A percentile compares a stretch with the other conserved stretches of the same genome.
phyloP scores from a whole-genome alignment of 2,888 invertebrate species.

The Hartigia nigra region DNA sequence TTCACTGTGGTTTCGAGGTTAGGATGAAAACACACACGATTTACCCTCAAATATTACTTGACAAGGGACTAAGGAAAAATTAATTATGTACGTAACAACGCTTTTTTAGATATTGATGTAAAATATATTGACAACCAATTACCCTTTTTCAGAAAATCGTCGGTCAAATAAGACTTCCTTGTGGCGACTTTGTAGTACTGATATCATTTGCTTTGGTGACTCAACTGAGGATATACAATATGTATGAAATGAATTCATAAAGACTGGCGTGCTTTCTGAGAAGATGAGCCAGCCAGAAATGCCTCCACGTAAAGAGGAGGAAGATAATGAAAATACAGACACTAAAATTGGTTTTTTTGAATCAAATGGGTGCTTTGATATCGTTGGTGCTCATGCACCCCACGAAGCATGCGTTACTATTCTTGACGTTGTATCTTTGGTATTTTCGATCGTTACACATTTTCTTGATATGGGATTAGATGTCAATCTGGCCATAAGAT shows the following conservation, averaged over 20 bases:
- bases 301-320: neutral
- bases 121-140: neutral
- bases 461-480: conserved; percentile 77
- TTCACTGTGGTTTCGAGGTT: neutral
- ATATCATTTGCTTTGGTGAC: neutral
- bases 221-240: neutral
- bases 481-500: conserved; percentile 76
- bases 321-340: neutral
- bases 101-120: neutral
- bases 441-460: conserved; percentile 76
- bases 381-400: conserved; percentile 50
- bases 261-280: neutral
- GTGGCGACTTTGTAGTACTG: neutral
- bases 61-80: neutral
- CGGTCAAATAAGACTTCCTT: neutral
- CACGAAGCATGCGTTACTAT: conserved; percentile 71
- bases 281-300: neutral
- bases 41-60: neutral
- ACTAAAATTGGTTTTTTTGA: neutral
- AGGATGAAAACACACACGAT: neutral
- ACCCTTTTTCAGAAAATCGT: neutral
- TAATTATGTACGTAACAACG: neutral
- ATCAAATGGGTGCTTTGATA: neutral
- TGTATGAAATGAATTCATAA: neutral
- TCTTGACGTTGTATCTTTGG: conserved; percentile 74